These are phyloP conservation scores for Helicoverpa armigera DNA, from an alignment of 1,140 invertebrate genomes.

Conservation along the genomic window DNA sequence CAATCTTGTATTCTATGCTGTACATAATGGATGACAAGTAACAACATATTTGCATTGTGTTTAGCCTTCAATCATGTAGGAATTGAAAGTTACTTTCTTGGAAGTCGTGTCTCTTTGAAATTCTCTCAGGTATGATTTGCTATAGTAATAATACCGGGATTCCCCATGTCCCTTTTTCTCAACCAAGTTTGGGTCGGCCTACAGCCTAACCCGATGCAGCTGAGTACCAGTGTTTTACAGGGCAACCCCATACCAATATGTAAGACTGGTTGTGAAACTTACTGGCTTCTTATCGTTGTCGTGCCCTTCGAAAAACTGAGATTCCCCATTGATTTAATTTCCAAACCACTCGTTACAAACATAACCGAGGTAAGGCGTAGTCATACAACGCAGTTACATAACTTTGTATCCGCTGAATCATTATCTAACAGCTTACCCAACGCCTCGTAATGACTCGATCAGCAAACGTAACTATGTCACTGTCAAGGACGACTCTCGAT, in stretches of 20 bases:
- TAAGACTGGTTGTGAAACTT: too few species aligned
- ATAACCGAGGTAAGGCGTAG: neutral
- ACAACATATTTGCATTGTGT: slow-evolving; percentile 15
- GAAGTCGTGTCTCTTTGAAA: neutral
- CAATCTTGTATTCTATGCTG: slow-evolving; percentile 25
- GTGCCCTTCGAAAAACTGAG: too few species aligned
- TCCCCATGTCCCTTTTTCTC: too few species aligned
- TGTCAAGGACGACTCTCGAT: slow-evolving; percentile 38
- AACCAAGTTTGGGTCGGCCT: too few species aligned
- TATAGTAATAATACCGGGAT: too few species aligned
- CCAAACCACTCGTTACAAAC: neutral
- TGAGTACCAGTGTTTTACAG: too few species aligned
- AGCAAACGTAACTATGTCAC: slow-evolving; percentile 37
- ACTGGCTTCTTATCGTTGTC: too few species aligned
- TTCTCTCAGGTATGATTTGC: too few species aligned
- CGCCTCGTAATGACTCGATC: slow-evolving; percentile 41
- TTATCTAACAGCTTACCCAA: slow-evolving; percentile 45
- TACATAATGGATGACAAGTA: slow-evolving; percentile 28
- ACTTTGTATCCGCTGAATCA: slow-evolving; percentile 12
- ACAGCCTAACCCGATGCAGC: too few species aligned
- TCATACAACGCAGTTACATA: neutral
- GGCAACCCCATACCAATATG: too few species aligned
- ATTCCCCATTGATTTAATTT: too few species aligned
- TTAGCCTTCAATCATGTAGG: slow-evolving; percentile 3
- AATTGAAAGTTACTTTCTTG: slow-evolving; percentile 26